These are phyloP conservation scores for Equus quagga DNA, from an alignment of 2,113 vertebrate genomes.

Conservation along the genomic window DNA sequence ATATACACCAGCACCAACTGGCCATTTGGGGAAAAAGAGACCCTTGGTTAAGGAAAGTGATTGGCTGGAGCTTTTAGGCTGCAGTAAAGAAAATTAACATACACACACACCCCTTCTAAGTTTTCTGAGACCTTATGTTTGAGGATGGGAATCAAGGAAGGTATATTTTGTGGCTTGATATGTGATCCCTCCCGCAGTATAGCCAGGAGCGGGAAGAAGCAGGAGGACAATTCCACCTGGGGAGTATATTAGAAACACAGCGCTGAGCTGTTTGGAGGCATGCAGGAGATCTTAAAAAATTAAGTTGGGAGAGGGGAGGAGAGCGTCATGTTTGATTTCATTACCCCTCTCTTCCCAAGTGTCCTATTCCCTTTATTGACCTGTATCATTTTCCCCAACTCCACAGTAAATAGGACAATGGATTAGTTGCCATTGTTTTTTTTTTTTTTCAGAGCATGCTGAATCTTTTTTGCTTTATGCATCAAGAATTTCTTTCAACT, in stretches of 20 bases:
- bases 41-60: neutral
- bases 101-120: neutral
- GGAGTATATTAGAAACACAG: neutral
- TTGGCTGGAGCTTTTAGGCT: neutral
- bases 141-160: neutral
- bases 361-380: neutral
- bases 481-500: neutral
- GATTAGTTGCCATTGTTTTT: neutral
- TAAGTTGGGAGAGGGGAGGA: neutral
- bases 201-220: neutral
- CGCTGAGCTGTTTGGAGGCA: neutral
- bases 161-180: neutral
- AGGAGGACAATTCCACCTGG: neutral
- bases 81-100: neutral
- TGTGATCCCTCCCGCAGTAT: neutral
- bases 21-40: neutral
- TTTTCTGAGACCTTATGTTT: neutral
- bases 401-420: neutral
- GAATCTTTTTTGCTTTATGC: neutral
- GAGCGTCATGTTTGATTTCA: too few relatives aligned
- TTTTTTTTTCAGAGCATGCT: neutral
- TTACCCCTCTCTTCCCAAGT: neutral
- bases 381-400: neutral
- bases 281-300: neutral
- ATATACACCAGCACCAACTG: neutral